These are phyloP conservation scores for Artibeus lituratus DNA, from an alignment of 2,797 vertebrate species.

Conservation along the genomic window DNA sequence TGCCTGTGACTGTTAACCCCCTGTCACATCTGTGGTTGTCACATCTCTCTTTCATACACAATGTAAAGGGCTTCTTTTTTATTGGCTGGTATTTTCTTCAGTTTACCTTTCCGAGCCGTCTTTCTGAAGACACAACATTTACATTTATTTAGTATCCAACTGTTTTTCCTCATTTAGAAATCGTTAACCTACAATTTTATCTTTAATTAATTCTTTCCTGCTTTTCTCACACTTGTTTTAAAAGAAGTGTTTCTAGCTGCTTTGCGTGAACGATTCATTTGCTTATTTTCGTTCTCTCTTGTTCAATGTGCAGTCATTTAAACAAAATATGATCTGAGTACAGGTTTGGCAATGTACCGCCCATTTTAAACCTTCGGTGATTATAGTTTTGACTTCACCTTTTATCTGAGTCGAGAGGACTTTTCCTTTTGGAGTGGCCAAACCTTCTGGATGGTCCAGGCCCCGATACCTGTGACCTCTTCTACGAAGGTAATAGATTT, in stretches of 20 bases:
- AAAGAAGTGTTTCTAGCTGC: slow-evolving; percentile 52
- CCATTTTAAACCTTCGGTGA: background rate
- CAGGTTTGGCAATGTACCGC: background rate
- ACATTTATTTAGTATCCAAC: slow-evolving; percentile 38
- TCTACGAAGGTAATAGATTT: background rate
- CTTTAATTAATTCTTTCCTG: slow-evolving; percentile 42
- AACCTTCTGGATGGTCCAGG: background rate
- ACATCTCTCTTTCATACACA: background rate
- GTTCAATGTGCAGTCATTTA: slow-evolving; percentile 43
- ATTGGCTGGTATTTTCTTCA: slow-evolving; percentile 15
- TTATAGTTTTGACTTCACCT: slow-evolving; percentile 5
- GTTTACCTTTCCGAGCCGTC: slow-evolving; percentile 53
- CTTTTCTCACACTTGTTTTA: slow-evolving; percentile 29
- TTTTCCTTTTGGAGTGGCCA: background rate
- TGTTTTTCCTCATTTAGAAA: slow-evolving; percentile 42
- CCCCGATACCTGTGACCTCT: background rate
- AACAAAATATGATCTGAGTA: slow-evolving; percentile 34
- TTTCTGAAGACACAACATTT: slow-evolving; percentile 28
- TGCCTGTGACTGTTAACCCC: background rate
- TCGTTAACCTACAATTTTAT: slow-evolving; percentile 54
- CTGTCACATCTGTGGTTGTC: background rate
- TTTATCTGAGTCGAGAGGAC: background rate
- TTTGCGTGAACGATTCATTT: slow-evolving; percentile 27
- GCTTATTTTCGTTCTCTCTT: slow-evolving; percentile 45
- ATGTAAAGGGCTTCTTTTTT: background rate